These are phyloP conservation scores for Toxostoma redivivum DNA, from an alignment of 2,113 vertebrate species.

Conservation along the genomic window DNA sequence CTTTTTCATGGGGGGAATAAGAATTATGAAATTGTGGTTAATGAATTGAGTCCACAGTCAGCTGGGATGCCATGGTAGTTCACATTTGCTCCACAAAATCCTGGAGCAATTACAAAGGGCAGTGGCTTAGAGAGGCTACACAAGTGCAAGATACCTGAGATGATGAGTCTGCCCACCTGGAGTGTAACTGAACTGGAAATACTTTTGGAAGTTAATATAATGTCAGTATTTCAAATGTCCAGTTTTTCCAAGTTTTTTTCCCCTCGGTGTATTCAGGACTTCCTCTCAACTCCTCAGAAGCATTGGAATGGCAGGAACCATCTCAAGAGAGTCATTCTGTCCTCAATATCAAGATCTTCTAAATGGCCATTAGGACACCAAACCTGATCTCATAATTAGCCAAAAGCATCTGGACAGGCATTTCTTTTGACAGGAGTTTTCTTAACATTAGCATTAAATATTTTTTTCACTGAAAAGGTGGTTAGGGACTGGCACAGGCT, in stretches of 20 bases:
- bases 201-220: not conserved
- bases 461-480: not conserved
- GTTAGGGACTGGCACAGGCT: not conserved
- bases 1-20: not conserved
- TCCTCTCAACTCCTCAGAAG: not conserved
- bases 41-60: not conserved
- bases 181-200: not conserved
- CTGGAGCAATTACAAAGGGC: not conserved
- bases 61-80: not conserved
- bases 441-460: not conserved
- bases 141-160: not conserved
- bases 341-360: not conserved
- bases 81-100: not conserved
- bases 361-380: not conserved
- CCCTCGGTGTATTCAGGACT: not conserved
- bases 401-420: not conserved
- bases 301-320: not conserved
- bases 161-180: not conserved
- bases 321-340: not conserved
- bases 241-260: not conserved
- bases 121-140: not conserved
- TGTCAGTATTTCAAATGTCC: not conserved
- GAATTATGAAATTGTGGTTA: not conserved
- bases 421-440: not conserved
- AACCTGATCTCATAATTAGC: not conserved